These are phyloP conservation scores for Pseudococcus jackbeardsleyi DNA, from an alignment of 2,888 invertebrate species.

Conservation along the genomic window DNA sequence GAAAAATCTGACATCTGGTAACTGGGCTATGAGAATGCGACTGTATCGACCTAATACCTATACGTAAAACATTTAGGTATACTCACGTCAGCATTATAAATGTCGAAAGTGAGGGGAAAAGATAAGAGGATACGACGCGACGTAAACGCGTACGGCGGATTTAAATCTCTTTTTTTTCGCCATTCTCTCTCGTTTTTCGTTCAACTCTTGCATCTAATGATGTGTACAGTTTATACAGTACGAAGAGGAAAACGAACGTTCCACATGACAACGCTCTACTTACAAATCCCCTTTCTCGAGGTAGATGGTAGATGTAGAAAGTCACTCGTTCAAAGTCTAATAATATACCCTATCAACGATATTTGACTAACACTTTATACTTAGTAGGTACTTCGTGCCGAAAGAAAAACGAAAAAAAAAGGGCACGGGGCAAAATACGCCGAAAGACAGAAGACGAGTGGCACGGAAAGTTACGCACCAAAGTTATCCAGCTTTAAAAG, in stretches of 20 bases:
- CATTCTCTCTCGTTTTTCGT: slow-evolving; percentile 4
- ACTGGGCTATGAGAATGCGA: background rate
- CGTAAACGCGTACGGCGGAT: background rate
- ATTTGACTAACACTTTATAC: slow-evolving; percentile 48
- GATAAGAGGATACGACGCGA: background rate
- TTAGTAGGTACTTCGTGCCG: background rate
- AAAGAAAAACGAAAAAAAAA: slow-evolving; percentile 12
- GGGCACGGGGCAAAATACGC: no score
- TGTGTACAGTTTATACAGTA: slow-evolving; percentile 1
- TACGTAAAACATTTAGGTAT: background rate
- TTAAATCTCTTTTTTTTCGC: background rate
- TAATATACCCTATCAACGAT: slow-evolving; percentile 50
- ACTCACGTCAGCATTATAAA: background rate
- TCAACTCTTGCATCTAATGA: slow-evolving; percentile 5
- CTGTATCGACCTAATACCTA: background rate
- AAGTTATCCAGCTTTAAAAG: slow-evolving; percentile 35
- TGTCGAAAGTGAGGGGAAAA: background rate
- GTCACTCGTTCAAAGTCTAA: slow-evolving; percentile 49
- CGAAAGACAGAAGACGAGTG: background rate
- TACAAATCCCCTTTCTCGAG: slow-evolving; percentile 6
- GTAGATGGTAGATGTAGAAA: slow-evolving; percentile 3
- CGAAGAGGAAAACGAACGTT: slow-evolving; percentile 10
- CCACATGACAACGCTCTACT: slow-evolving; percentile 31
- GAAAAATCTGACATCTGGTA: no score
- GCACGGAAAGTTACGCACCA: background rate